Percentiles rank a stretch among this genome's conserved stretches.
Evolutionary conservation across 2,888 invertebrate genomes (phyloP).

Genomic region (Pasiphila rectangulata): DNA sequence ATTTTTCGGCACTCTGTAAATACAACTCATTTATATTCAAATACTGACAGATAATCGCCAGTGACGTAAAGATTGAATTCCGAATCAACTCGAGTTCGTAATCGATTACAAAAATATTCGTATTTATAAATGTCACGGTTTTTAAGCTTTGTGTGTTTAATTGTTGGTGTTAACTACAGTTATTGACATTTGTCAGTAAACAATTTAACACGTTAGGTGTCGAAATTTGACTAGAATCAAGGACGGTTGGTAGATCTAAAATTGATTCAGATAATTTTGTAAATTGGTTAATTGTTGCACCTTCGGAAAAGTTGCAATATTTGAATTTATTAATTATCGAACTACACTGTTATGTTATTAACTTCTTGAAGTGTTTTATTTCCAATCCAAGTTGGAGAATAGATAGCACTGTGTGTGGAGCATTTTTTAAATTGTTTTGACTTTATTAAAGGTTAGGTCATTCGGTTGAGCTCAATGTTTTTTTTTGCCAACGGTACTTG

Average conservation of each 20-base stretch:
- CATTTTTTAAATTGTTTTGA: not conserved
- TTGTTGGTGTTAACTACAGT: constrained; percentile 36
- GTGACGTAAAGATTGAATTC: constrained; percentile 50
- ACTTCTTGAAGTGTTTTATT: no score
- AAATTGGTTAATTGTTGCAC: constrained; percentile 12
- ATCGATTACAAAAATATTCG: constrained; percentile 55
- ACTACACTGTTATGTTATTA: no score
- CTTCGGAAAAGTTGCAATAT: constrained; percentile 10
- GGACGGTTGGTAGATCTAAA: constrained; percentile 8
- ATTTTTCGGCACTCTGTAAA: no score
- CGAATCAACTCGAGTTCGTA: constrained; percentile 50
- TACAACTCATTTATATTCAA: constrained; percentile 36
- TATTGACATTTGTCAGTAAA: constrained; percentile 27
- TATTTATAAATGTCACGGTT: constrained; percentile 65
- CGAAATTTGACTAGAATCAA: constrained; percentile 12
- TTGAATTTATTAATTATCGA: constrained; percentile 12
- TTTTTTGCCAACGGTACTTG: constrained; percentile 55
- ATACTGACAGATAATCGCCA: constrained; percentile 38
- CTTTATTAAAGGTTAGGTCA: no score
- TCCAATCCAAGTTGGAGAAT: no score
- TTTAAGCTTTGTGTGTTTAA: constrained; percentile 50
- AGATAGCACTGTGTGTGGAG: no score
- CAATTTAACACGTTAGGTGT: constrained; percentile 27
- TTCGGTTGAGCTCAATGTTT: no score
- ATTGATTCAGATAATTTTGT: constrained; percentile 6